These are phyloP conservation scores for Parnassius smintheus DNA, from an alignment of 2,888 invertebrate genomes.

Conservation along the genomic window DNA sequence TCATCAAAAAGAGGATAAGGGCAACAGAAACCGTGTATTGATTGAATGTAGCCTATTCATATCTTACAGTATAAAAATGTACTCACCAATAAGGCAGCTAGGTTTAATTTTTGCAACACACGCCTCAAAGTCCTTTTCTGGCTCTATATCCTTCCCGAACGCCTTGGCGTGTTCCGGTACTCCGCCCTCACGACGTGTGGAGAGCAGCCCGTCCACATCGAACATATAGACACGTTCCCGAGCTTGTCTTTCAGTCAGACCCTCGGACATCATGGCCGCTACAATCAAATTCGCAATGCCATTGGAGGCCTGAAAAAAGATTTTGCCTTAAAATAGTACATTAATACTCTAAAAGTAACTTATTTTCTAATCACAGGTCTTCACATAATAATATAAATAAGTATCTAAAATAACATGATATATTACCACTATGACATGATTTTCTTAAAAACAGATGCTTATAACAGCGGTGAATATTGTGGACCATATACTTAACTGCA, in stretches of 20 bases:
- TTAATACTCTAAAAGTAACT: too few species aligned
- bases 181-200: slow-evolving; percentile 83
- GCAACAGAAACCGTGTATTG: too few species aligned
- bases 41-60: too few species aligned
- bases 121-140: slow-evolving; percentile 88
- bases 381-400: too few species aligned
- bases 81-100: slow-evolving; percentile 91
- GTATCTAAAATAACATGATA: too few species aligned
- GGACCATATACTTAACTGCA: too few species aligned
- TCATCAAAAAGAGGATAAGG: too few species aligned
- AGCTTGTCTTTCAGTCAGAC: slow-evolving; percentile 85
- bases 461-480: too few species aligned
- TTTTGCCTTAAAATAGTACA: background rate
- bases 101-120: slow-evolving; percentile 93
- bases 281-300: slow-evolving; percentile 95
- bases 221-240: slow-evolving; percentile 96
- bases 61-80: background rate
- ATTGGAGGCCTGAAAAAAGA: slow-evolving; percentile 86
- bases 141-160: slow-evolving; percentile 89
- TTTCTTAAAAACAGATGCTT: too few species aligned
- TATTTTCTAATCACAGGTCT: too few species aligned
- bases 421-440: too few species aligned
- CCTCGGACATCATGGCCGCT: slow-evolving; percentile 91
- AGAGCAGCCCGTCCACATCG: slow-evolving; percentile 94
- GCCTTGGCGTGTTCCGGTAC: slow-evolving; percentile 85